Evolutionary conservation across 2,797 vertebrate genomes (phyloP).

Genomic region (Siniperca obscura): DNA sequence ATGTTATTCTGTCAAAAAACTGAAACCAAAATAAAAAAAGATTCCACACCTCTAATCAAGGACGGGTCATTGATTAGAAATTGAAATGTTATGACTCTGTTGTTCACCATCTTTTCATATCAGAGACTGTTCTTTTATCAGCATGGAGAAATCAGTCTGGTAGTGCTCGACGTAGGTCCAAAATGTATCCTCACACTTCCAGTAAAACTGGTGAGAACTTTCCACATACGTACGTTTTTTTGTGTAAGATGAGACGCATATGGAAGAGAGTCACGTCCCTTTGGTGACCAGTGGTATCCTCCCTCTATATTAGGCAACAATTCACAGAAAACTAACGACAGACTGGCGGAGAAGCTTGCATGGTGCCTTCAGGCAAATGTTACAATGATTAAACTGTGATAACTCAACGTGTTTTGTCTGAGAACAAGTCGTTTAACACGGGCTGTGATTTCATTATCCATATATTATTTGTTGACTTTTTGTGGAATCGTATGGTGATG

Average conservation of each 20-base stretch:
- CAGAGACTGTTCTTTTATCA: not conserved
- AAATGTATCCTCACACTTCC: not conserved
- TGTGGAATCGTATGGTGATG: no score
- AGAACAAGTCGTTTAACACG: conserved; percentile 23
- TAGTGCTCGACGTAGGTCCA: not conserved
- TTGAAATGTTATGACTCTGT: not conserved
- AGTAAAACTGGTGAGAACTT: not conserved
- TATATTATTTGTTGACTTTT: no score
- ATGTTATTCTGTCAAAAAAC: no score
- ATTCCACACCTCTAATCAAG: not conserved
- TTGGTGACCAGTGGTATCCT: not conserved
- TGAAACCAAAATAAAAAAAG: no score
- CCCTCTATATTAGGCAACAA: conserved; percentile 1
- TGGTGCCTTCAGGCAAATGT: conserved; percentile 42
- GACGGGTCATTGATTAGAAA: not conserved
- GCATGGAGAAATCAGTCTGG: not conserved
- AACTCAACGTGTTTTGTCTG: conserved; percentile 52
- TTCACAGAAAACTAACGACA: conserved; percentile 30
- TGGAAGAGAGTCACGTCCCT: not conserved
- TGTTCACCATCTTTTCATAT: not conserved
- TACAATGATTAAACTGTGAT: conserved; percentile 49
- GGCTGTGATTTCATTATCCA: conserved; percentile 28
- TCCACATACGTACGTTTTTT: not conserved
- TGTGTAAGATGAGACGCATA: not conserved
- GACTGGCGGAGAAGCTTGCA: conserved; percentile 62